Percentiles rank a stretch among this genome's conserved stretches.
Evolutionary conservation across 2,888 invertebrate species (phyloP).

Genomic region (Diachrysia chrysitis): DNA sequence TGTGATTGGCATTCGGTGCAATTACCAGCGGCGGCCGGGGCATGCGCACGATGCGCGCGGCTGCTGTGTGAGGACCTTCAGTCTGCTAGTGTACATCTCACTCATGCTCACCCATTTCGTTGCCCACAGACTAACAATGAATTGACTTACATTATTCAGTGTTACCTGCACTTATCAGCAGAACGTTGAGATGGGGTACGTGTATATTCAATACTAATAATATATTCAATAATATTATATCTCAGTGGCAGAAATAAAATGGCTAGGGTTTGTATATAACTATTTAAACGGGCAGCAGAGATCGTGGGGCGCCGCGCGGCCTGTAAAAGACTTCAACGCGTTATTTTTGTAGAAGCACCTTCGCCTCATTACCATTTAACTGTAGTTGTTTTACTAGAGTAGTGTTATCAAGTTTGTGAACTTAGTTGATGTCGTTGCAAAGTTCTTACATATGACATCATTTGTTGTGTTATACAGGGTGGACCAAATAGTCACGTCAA

Average conservation of each 20-base stretch:
- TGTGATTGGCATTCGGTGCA: constrained; percentile 56
- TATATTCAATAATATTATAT: too few species aligned
- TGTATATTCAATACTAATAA: too few species aligned
- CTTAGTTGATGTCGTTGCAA: background rate
- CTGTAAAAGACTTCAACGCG: constrained; percentile 70
- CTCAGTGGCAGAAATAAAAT: too few species aligned
- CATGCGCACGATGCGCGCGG: constrained; percentile 43
- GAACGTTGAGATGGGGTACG: too few species aligned
- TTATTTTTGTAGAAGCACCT: constrained; percentile 6
- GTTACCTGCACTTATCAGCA: too few species aligned
- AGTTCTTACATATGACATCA: too few species aligned
- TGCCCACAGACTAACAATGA: too few species aligned
- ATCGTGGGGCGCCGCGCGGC: constrained; percentile 12
- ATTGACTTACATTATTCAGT: too few species aligned
- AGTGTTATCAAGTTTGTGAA: background rate
- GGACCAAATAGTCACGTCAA: too few species aligned
- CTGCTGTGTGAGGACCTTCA: constrained; percentile 23
- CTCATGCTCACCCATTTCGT: too few species aligned
- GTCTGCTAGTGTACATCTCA: background rate
- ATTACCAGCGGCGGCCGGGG: constrained; percentile 43
- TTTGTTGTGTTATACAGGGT: too few species aligned
- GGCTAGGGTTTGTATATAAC: too few species aligned
- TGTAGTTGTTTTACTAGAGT: constrained; percentile 8
- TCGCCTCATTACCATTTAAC: constrained; percentile 6
- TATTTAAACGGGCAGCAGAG: background rate